A percentile compares a stretch with the other conserved stretches of the same genome.
Conservation (phyloP, 1,140 invertebrate genomes). For the Aphelenchoides fujianensis region DNA sequence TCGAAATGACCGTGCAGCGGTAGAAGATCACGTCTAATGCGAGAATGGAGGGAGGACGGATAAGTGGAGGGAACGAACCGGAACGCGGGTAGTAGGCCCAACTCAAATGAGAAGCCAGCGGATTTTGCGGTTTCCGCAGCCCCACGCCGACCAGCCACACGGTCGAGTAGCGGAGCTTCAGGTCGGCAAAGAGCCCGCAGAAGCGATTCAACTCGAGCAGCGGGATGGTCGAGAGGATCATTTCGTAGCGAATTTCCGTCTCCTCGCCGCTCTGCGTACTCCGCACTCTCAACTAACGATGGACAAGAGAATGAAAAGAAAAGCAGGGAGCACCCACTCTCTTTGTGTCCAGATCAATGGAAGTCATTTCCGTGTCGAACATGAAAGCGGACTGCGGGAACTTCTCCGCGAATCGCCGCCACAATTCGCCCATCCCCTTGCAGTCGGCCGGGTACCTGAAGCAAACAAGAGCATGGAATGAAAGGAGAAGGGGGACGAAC, state of each 20-base stretch:
- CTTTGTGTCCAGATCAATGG: conserved; percentile 28
- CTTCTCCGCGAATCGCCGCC: conserved; percentile 28
- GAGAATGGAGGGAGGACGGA: too few species aligned
- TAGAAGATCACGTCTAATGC: conserved; percentile 42
- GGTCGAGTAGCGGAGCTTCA: conserved; percentile 35
- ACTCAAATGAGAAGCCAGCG: conserved; percentile 32
- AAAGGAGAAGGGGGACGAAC: neutral
- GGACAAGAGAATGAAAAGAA: too few species aligned
- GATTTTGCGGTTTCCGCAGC: conserved; percentile 30
- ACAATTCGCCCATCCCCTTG: conserved; percentile 41
- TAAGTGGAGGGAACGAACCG: conserved; percentile 1
- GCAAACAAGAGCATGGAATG: neutral
- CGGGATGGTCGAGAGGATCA: conserved; percentile 42
- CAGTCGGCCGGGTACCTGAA: conserved; percentile 42
- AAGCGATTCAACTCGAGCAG: conserved; percentile 29
- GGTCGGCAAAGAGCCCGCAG: conserved; percentile 13
- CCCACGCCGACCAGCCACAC: conserved; percentile 48
- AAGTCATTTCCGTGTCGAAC: conserved; percentile 30
- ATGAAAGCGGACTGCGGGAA: conserved; percentile 28
- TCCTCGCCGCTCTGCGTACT: neutral
- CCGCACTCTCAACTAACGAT: conserved; percentile 17
- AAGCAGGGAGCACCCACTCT: conserved; percentile 9
- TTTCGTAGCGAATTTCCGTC: conserved; percentile 26
- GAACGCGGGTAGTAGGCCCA: conserved; percentile 50
- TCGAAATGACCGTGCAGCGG: conserved; percentile 45